These are phyloP conservation scores for Epinephelus lanceolatus DNA, from an alignment of 2,113 vertebrate genomes.

Conservation along the genomic window DNA sequence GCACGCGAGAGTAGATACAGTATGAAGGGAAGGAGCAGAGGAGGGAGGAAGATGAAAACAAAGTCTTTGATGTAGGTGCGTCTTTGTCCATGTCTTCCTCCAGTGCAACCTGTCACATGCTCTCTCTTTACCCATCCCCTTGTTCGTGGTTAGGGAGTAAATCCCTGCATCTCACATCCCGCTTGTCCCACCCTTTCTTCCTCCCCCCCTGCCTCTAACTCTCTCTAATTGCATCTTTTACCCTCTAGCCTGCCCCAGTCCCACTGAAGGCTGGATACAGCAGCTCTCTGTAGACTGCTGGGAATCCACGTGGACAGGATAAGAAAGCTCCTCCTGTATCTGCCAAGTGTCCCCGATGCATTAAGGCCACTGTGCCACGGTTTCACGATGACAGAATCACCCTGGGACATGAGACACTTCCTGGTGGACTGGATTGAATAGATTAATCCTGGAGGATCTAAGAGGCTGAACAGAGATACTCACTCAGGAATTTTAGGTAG, in stretches of 20 bases:
- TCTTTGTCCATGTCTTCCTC: conserved; percentile 66
- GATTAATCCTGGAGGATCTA: conserved; percentile 59
- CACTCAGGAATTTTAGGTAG: conserved; percentile 29
- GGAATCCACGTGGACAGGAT: conserved; percentile 64
- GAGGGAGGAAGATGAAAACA: conserved; percentile 19
- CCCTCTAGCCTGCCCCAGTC: conserved; percentile 62
- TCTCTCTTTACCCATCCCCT: conserved; percentile 54
- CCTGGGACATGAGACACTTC: conserved; percentile 59
- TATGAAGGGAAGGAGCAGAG: conserved; percentile 17
- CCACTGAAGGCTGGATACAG: conserved; percentile 39
- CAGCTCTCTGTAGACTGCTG: conserved; percentile 65
- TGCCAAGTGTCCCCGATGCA: conserved; percentile 56
- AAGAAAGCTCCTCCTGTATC: conserved; percentile 55
- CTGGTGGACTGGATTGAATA: conserved; percentile 39
- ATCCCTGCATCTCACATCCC: conserved; percentile 53
- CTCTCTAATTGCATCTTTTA: conserved; percentile 77
- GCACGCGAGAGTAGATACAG: conserved; percentile 17
- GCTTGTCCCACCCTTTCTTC: conserved; percentile 47
- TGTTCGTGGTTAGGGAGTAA: conserved; percentile 54
- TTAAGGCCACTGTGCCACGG: conserved; percentile 56
- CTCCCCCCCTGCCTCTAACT: conserved; percentile 43
- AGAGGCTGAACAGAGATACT: conserved; percentile 26
- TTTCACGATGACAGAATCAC: conserved; percentile 65
- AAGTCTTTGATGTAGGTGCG: conserved; percentile 53
- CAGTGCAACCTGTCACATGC: conserved; percentile 62